These are phyloP conservation scores for Thalpophila matura DNA, from an alignment of 2,888 invertebrate species.

Conservation along the genomic window DNA sequence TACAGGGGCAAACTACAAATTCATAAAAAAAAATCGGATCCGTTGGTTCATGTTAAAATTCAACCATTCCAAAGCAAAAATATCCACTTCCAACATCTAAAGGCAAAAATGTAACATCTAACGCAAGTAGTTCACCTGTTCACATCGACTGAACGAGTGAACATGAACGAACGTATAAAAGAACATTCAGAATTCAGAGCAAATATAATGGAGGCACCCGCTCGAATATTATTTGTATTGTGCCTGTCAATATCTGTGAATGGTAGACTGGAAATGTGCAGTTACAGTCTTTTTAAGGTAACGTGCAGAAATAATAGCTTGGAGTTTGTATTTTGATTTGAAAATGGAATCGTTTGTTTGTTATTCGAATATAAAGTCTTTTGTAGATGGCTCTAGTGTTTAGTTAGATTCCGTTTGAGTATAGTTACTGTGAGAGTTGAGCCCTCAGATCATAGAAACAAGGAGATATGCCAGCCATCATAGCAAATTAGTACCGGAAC, in stretches of 20 bases:
- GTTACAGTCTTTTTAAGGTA: not conserved
- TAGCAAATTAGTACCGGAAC: too few species aligned
- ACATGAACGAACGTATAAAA: constrained; percentile 26
- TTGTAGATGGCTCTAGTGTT: not conserved
- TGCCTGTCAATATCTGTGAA: constrained; percentile 44
- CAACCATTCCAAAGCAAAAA: not conserved
- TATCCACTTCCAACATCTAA: not conserved
- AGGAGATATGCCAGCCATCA: too few species aligned
- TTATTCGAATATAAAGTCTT: not conserved
- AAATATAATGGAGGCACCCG: constrained; percentile 48
- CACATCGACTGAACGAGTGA: constrained; percentile 24
- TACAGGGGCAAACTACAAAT: too few species aligned
- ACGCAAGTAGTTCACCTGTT: constrained; percentile 29
- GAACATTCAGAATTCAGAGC: constrained; percentile 31
- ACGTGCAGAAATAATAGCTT: constrained; percentile 19
- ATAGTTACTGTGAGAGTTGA: too few species aligned
- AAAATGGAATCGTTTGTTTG: constrained; percentile 8
- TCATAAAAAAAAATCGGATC: too few species aligned
- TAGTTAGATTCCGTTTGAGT: not conserved
- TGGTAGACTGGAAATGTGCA: constrained; percentile 26
- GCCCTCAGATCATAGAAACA: too few species aligned
- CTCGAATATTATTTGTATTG: constrained; percentile 57
- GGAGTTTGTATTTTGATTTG: constrained; percentile 8
- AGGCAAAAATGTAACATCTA: constrained; percentile 23
- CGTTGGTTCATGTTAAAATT: too few species aligned